A percentile compares a stretch with the other conserved stretches of the same genome.
Conservation (phyloP, 2,888 invertebrate genomes). For the Nebria salina region DNA sequence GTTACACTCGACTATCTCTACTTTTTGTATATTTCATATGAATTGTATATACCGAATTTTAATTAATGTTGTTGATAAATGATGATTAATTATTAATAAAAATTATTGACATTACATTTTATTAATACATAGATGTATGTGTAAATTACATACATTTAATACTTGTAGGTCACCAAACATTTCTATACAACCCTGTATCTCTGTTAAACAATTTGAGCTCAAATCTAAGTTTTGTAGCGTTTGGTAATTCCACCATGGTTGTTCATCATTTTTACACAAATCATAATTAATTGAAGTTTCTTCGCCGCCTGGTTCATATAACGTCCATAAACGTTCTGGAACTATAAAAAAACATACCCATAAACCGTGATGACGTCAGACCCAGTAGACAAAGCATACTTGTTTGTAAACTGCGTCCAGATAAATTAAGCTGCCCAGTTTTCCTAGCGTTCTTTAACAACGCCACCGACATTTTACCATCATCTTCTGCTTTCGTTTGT, state of each 20-base stretch:
- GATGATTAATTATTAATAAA: slow-evolving; percentile 18
- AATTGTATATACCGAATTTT: too few relatives aligned
- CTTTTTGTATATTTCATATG: neutral
- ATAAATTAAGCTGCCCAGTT: slow-evolving; percentile 82
- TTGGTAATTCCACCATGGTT: slow-evolving; percentile 87
- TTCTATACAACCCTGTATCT: slow-evolving; percentile 72
- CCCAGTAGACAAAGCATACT: slow-evolving; percentile 65
- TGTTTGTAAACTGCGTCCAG: slow-evolving; percentile 76
- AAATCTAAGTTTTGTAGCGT: slow-evolving; percentile 81
- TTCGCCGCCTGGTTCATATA: slow-evolving; percentile 74
- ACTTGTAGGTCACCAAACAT: slow-evolving; percentile 74
- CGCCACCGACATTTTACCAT: slow-evolving; percentile 73
- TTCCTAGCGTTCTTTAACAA: slow-evolving; percentile 82
- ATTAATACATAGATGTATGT: neutral
- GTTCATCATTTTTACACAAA: slow-evolving; percentile 68
- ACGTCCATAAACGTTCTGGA: slow-evolving; percentile 77
- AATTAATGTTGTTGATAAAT: slow-evolving; percentile 14
- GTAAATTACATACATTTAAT: slow-evolving; percentile 69
- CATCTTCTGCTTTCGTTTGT: slow-evolving; percentile 77
- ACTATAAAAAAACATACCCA: slow-evolving; percentile 63
- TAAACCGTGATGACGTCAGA: neutral
- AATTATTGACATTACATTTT: slow-evolving; percentile 28
- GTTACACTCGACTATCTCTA: neutral
- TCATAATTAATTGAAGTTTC: slow-evolving; percentile 70
- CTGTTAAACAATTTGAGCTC: slow-evolving; percentile 75